Percentiles rank a stretch among this genome's conserved stretches.
phyloP scores from a whole-genome alignment of 2,113 vertebrate genomes.

The Scopus umbretta region DNA sequence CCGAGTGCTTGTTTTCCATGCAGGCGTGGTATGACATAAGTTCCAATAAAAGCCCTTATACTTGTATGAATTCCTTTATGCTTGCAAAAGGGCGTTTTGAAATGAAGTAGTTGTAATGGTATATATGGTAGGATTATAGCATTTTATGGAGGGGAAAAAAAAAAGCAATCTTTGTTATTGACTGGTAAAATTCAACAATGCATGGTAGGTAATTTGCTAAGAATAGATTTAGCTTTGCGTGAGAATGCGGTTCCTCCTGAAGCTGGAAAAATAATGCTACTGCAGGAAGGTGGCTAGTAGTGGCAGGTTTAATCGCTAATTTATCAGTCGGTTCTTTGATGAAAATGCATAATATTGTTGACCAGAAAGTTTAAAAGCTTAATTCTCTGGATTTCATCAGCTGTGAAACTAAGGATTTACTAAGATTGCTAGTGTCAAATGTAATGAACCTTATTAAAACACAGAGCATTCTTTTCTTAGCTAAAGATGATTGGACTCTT shows the following conservation, averaged over 20 bases:
- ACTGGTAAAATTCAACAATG: neutral
- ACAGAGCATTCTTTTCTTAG: neutral
- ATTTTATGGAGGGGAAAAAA: no score
- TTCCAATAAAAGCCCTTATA: neutral
- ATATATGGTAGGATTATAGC: neutral
- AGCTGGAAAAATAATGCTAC: neutral
- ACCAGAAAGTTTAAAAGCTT: neutral
- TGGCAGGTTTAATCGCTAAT: neutral
- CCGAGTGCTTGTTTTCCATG: neutral
- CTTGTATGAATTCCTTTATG: neutral
- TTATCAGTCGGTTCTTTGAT: neutral
- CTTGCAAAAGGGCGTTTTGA: neutral
- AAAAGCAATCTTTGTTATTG: neutral
- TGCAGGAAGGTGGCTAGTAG: neutral
- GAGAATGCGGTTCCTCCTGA: neutral
- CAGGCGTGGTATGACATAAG: neutral
- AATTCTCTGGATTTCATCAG: neutral
- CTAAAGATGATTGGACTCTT: neutral
- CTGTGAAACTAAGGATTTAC: neutral
- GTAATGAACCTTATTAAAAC: neutral
- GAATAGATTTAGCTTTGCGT: neutral
- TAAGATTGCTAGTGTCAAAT: neutral
- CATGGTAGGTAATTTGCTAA: neutral
- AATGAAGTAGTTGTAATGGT: neutral
- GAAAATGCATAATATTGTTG: neutral